Evolutionary conservation across 1,140 invertebrate genomes (phyloP).

Genomic region (Drosophila suzukii): DNA sequence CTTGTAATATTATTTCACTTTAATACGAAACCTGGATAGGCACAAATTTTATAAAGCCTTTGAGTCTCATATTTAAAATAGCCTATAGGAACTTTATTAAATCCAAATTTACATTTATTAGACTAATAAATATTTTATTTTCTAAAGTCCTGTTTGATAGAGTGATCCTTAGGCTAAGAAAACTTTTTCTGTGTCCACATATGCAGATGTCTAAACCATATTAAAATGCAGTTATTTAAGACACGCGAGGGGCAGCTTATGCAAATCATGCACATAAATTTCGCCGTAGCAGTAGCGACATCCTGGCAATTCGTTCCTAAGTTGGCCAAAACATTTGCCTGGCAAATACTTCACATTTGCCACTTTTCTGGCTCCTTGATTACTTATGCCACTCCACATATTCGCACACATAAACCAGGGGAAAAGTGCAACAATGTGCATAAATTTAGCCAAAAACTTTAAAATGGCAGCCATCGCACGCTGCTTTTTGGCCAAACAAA

Average conservation of each 20-base stretch:
- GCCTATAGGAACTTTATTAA: too few relatives aligned
- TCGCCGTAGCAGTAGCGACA: slow-evolving; percentile 9
- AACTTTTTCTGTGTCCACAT: slow-evolving; percentile 5
- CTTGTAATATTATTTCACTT: too few relatives aligned
- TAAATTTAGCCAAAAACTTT: slow-evolving; percentile 52
- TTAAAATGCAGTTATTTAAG: slow-evolving; percentile 54
- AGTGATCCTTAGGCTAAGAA: background rate
- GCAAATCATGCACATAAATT: slow-evolving; percentile 48
- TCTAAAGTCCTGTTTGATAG: background rate
- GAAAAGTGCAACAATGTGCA: slow-evolving; percentile 59
- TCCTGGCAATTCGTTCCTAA: slow-evolving; percentile 22
- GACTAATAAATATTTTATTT: background rate
- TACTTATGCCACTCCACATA: slow-evolving; percentile 62
- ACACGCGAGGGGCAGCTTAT: slow-evolving; percentile 52
- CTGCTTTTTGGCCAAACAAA: slow-evolving; percentile 13
- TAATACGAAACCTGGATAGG: too few relatives aligned
- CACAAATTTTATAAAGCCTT: too few relatives aligned
- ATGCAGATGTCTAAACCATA: slow-evolving; percentile 22
- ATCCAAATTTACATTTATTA: background rate
- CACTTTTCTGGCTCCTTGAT: slow-evolving; percentile 60
- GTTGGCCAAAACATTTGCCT: slow-evolving; percentile 43
- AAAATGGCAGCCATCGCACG: slow-evolving; percentile 16
- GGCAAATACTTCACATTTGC: slow-evolving; percentile 61
- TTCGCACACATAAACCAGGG: slow-evolving; percentile 3
- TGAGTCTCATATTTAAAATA: too few relatives aligned